Evolutionary conservation across 2,113 vertebrate genomes (phyloP).

Genomic region (Syngnathoides biaculeatus): DNA sequence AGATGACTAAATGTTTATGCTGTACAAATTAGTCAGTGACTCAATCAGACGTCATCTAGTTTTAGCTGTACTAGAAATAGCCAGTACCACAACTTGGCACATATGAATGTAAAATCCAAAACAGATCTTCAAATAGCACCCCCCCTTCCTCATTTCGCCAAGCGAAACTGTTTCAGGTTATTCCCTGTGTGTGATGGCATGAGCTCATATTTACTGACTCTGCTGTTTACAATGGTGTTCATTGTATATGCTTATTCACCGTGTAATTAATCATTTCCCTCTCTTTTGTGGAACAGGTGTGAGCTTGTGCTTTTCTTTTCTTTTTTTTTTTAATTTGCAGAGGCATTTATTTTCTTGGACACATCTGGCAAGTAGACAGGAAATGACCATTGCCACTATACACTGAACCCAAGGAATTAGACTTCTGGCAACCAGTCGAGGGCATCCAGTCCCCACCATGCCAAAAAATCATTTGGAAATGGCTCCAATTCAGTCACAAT

Average conservation of each 20-base stretch:
- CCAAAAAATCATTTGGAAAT: too few relatives aligned
- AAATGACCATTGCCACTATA: neutral
- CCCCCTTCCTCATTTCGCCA: neutral
- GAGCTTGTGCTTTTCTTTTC: neutral
- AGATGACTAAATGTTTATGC: too few relatives aligned
- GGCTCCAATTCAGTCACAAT: too few relatives aligned
- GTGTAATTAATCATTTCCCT: slow-evolving; percentile 3
- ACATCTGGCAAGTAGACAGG: neutral
- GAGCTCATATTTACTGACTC: neutral
- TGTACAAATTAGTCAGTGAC: too few relatives aligned
- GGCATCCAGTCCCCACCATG: too few relatives aligned
- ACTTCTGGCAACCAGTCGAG: neutral
- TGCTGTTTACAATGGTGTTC: neutral
- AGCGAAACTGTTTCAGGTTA: neutral
- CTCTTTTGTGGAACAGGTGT: neutral
- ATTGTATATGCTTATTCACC: neutral
- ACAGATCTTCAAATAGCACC: neutral
- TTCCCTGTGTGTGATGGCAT: neutral
- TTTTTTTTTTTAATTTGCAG: neutral
- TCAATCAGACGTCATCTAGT: too few relatives aligned
- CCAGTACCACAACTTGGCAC: neutral
- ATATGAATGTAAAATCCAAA: neutral
- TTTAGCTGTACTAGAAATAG: too few relatives aligned
- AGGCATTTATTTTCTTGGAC: neutral
- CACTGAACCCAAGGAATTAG: neutral